Base-by-base conservation (phyloP, 1,140 invertebrate species). In the Neoseiulus cucumeris region DNA sequence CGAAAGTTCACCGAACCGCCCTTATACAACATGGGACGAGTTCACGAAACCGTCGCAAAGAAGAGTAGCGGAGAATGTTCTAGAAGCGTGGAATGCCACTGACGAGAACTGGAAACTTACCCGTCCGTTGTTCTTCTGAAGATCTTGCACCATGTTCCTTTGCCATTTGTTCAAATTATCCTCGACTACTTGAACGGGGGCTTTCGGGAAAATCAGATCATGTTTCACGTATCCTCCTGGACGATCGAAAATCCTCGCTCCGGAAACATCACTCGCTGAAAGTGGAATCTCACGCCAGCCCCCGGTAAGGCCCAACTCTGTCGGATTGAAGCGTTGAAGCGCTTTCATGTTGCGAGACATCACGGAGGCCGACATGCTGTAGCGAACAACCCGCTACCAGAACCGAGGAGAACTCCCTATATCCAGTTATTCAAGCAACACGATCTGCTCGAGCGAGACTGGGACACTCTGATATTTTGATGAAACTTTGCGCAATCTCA, bases 151-250 rank as follows among this genome's bases (percentile, higher is more conserved):
- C 51, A 59, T 59, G 51, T 59, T 59, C 22, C 33, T 59, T 6
- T 59, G 51, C 51, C 51, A 59, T 59, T 59, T 59, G 22, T 59
- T 59, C 33, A 59, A 20, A 33, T 59, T 59, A 33, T 59, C 51
- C 22, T 59, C 51, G n/a, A 59, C 51, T 2, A 20, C 51, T 33
- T 59, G 51, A 2, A 59, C 14, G 14, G 51, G 51, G 6, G 51
- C 25, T 18, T 20, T 25, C 17, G 51, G 51, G 9, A 59, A 59
- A 25, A 59, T 25, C 14, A 59, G 22, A 9, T 59, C 51, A 20
- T 59, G 51, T 33, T 59, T 59, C 22, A 59, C 51, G 33, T 59
- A 59, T 25, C 51, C 51, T 4, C 51, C 51, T 17, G 51, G 51
- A 29, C 51, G 25, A 25, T 59, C 51, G 22, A 59, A 59, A 14